These are phyloP conservation scores for Cordilura impudica DNA, from an alignment of 2,888 invertebrate genomes.

Conservation along the genomic window DNA sequence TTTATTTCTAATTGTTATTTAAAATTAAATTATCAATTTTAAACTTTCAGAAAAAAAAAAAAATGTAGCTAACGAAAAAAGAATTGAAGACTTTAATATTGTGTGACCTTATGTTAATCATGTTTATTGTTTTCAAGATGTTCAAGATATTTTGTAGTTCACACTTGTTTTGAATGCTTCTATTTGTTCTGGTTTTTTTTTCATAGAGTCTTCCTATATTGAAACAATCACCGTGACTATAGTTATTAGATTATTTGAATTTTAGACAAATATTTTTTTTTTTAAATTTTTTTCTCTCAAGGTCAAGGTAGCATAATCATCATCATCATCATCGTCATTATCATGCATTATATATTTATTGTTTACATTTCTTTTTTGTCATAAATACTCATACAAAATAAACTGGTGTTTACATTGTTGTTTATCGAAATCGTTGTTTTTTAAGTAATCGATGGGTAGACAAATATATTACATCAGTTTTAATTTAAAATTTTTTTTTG, in stretches of 20 bases:
- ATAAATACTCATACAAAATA: not conserved
- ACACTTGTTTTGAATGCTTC: not conserved
- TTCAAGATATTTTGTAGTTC: too few relatives aligned
- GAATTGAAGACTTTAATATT: too few relatives aligned
- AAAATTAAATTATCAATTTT: too few relatives aligned
- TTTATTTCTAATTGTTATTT: too few relatives aligned
- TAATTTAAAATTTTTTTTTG: conserved; percentile 5
- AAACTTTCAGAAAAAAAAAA: too few relatives aligned
- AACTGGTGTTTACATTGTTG: not conserved
- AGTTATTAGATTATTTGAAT: not conserved
- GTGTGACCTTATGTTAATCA: too few relatives aligned
- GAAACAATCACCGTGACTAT: not conserved
- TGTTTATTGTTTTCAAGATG: not conserved
- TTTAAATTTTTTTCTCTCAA: conserved; percentile 7
- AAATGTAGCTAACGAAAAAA: too few relatives aligned
- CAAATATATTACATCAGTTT: conserved; percentile 6
- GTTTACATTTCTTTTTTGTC: conserved; percentile 13
- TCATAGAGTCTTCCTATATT: conserved; percentile 6
- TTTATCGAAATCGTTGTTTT: not conserved
- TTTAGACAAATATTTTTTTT: conserved; percentile 3
- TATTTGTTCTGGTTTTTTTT: not conserved
- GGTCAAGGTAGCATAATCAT: conserved; percentile 21
- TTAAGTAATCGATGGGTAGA: not conserved
- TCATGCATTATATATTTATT: not conserved
- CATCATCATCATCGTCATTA: too few relatives aligned